Percentiles rank a stretch among this genome's conserved stretches.
These are phyloP conservation scores for Apotomis betuletana DNA, from an alignment of 2,888 invertebrate species.

Conservation along the genomic window DNA sequence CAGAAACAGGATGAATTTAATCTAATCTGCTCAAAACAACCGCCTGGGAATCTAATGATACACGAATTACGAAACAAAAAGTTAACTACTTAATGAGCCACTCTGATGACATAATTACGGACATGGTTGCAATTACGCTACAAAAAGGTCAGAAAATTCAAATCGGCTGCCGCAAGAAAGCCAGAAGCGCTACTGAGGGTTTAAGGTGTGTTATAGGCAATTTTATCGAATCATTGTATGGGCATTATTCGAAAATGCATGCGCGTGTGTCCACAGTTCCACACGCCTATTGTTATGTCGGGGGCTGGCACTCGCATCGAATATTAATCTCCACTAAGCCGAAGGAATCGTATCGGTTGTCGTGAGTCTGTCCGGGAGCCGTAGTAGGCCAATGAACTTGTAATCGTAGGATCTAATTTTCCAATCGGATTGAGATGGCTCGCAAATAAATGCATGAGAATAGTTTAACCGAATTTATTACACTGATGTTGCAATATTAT, in stretches of 20 bases:
- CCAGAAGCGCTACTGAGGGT: slow-evolving; percentile 68
- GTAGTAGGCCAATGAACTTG: slow-evolving; percentile 72
- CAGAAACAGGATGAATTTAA: slow-evolving; percentile 12
- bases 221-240: slow-evolving; percentile 81
- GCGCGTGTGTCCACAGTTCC: slow-evolving; percentile 72
- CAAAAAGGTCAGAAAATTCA: slow-evolving; percentile 2
- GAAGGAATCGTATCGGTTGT: slow-evolving; percentile 58
- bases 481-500: too few relatives aligned
- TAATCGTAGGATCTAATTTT: slow-evolving; percentile 30
- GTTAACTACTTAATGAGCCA: slow-evolving; percentile 50
- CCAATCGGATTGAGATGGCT: background rate
- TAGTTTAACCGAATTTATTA: too few relatives aligned
- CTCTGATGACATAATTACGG: slow-evolving; percentile 47
- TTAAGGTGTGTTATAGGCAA: slow-evolving; percentile 68
- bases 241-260: slow-evolving; percentile 82
- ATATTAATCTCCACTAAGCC: slow-evolving; percentile 79
- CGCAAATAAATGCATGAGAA: background rate
- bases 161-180: slow-evolving; percentile 62
- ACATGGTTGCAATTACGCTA: slow-evolving; percentile 41
- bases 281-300: slow-evolving; percentile 74
- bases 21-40: slow-evolving; percentile 14
- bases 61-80: slow-evolving; percentile 44
- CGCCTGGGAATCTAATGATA: slow-evolving; percentile 46
- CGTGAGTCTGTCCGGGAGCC: slow-evolving; percentile 59
- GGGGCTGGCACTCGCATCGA: slow-evolving; percentile 71